Evolutionary conservation across 2,888 invertebrate genomes (phyloP).

Genomic region (Tineola bisselliella): DNA sequence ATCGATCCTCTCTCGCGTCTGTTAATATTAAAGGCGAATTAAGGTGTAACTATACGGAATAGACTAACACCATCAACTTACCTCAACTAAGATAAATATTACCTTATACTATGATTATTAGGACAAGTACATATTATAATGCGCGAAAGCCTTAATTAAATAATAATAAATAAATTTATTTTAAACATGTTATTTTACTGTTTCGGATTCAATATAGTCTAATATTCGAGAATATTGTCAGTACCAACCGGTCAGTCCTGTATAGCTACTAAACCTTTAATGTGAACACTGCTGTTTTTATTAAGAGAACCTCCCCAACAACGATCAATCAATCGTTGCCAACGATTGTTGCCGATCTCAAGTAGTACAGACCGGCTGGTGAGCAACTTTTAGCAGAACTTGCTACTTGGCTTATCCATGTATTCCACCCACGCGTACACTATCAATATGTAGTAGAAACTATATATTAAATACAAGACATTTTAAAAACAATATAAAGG

Average conservation of each 20-base stretch:
- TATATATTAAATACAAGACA: no score
- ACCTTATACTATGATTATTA: no score
- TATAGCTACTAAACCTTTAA: conserved; percentile 18
- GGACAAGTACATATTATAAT: no score
- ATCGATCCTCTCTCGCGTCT: conserved; percentile 19
- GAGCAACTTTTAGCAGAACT: background rate
- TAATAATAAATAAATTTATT: no score
- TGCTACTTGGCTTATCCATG: background rate
- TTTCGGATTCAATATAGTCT: no score
- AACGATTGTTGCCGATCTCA: background rate
- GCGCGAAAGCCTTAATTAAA: no score
- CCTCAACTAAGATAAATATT: conserved; percentile 14
- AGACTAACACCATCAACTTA: no score
- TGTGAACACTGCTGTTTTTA: conserved; percentile 28
- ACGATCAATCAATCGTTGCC: conserved; percentile 34
- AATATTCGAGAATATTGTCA: no score
- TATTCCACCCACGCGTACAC: background rate
- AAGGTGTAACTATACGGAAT: background rate
- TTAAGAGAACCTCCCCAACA: conserved; percentile 22
- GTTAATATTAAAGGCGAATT: conserved; percentile 38
- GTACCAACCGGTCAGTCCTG: no score
- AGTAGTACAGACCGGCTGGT: background rate
- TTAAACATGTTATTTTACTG: no score
- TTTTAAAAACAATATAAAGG: no score
- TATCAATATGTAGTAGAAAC: background rate